A percentile compares a stretch with the other conserved stretches of the same genome.
These are phyloP conservation scores for Lepus timidus DNA, from an alignment of 2,113 vertebrate species.

Conservation along the genomic window DNA sequence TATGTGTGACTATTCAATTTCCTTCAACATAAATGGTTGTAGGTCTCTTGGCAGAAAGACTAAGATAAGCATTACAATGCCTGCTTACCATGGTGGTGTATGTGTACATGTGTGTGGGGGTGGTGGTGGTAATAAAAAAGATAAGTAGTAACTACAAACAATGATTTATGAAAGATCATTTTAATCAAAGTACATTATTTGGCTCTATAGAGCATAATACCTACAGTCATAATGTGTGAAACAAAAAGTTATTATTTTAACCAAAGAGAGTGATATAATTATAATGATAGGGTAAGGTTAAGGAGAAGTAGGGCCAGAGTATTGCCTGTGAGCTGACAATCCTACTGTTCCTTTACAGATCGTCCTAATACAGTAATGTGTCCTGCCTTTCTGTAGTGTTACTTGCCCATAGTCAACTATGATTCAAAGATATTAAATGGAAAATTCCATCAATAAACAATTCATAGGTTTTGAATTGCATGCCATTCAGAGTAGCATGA, in stretches of 20 bases:
- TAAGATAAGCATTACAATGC: not conserved
- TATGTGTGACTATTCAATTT: not conserved
- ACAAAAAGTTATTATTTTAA: constrained; percentile 18
- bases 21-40: not conserved
- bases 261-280: not conserved
- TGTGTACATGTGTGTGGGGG: not conserved
- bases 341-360: not conserved
- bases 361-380: not conserved
- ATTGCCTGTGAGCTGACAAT: not conserved
- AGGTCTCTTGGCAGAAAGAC: not conserved
- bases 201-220: constrained; percentile 42
- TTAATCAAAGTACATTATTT: not conserved
- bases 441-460: not conserved
- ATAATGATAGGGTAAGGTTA: not conserved
- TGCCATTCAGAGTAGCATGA: not conserved
- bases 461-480: not conserved
- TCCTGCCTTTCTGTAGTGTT: not conserved
- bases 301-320: not conserved
- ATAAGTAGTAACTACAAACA: constrained; percentile 22
- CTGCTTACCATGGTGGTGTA: not conserved
- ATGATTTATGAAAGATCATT: constrained; percentile 10
- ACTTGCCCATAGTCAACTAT: not conserved
- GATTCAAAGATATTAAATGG: not conserved
- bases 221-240: constrained; percentile 13
- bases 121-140: not conserved